Conservation (phyloP, 2,888 invertebrate genomes). For the Desoria tigrina region DNA sequence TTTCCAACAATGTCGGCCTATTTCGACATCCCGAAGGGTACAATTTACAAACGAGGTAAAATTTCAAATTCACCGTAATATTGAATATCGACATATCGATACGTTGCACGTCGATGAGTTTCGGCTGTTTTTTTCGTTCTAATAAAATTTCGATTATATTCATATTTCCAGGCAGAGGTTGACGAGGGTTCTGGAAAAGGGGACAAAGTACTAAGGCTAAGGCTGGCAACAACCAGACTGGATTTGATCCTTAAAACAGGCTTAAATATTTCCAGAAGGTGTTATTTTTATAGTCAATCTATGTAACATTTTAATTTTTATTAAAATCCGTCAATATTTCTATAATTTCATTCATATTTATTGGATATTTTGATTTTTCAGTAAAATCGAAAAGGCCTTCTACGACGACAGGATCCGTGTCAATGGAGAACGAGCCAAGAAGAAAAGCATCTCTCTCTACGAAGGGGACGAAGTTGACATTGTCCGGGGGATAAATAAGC, state of each 20-base stretch:
- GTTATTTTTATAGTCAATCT: no score
- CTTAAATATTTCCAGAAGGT: constrained; percentile 73
- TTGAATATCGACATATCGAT: no score
- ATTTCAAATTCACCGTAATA: no score
- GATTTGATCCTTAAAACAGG: constrained; percentile 72
- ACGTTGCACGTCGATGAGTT: no score
- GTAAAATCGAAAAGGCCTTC: constrained; percentile 77
- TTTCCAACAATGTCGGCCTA: no score
- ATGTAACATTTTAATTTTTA: background rate
- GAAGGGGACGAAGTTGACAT: constrained; percentile 77
- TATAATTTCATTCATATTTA: constrained; percentile 5
- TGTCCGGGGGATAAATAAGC: constrained; percentile 67
- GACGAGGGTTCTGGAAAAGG: constrained; percentile 66
- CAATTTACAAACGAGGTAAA: no score
- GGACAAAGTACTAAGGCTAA: constrained; percentile 67
- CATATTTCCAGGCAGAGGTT: no score
- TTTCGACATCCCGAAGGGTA: no score
- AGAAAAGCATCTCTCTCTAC: constrained; percentile 72
- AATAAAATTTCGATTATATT: no score
- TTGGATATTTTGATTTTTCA: constrained; percentile 60
- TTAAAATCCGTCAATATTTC: background rate
- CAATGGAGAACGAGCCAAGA: constrained; percentile 73
- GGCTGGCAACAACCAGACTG: constrained; percentile 68
- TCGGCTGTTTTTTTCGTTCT: no score
- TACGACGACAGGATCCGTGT: constrained; percentile 78